Evolutionary conservation across 2,888 invertebrate genomes (phyloP).

Genomic region (Opisthograptis luteolata): DNA sequence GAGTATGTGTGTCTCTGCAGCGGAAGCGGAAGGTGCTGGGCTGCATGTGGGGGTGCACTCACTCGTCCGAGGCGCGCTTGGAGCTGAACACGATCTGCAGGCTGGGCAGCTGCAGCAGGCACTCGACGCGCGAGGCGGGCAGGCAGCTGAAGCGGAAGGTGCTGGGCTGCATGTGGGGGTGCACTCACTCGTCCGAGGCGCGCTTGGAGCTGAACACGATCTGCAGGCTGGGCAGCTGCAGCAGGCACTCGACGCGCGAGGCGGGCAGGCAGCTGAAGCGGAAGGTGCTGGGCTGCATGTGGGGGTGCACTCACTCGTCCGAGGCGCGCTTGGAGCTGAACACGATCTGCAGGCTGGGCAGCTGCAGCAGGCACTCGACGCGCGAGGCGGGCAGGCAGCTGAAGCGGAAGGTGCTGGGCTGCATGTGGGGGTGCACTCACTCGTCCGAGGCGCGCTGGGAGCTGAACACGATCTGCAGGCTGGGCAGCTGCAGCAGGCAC

Average conservation of each 20-base stretch:
- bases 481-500: conserved; percentile 97
- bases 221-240: conserved; percentile 97
- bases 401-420: conserved; percentile 97
- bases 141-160: conserved; percentile 98
- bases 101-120: conserved; percentile 97
- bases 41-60: no score
- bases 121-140: conserved; percentile 97
- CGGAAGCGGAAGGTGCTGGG: no score
- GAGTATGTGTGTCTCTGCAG: no score
- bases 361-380: conserved; percentile 97
- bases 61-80: conserved; percentile 88
- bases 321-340: conserved; percentile 96
- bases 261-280: conserved; percentile 98
- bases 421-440: conserved; percentile 99
- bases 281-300: conserved; percentile 98
- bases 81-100: conserved; percentile 98
- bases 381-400: conserved; percentile 97
- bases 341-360: conserved; percentile 98
- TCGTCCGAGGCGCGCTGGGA: conserved; percentile 97
- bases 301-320: conserved; percentile 99
- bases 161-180: conserved; percentile 99
- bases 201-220: conserved; percentile 98
- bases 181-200: conserved; percentile 97
- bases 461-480: conserved; percentile 98
- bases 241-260: conserved; percentile 97